phyloP scores from a whole-genome alignment of 2,113 vertebrate genomes.

The Ptilonorhynchus violaceus region DNA sequence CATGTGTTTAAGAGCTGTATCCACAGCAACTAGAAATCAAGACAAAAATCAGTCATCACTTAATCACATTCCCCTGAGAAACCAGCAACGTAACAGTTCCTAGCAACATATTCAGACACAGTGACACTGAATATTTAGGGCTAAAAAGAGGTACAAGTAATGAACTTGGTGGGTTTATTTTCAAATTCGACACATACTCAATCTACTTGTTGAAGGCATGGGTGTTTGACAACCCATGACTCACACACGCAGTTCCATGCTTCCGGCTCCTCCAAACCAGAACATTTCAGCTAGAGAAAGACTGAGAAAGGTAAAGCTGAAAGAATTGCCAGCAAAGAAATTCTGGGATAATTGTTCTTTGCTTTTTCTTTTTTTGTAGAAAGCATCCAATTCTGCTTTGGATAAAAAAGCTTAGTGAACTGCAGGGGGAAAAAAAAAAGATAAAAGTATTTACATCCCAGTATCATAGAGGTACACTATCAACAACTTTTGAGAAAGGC shows the following conservation, averaged over 20 bases:
- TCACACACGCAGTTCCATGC: not conserved
- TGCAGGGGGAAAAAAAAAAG: not conserved
- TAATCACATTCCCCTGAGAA: not conserved
- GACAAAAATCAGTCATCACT: conserved; percentile 5
- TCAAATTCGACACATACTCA: not conserved
- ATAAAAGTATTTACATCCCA: not conserved
- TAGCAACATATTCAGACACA: not conserved
- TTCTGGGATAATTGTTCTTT: not conserved
- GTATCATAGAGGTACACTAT: not conserved
- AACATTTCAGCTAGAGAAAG: not conserved
- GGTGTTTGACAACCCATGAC: not conserved
- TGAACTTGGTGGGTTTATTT: not conserved
- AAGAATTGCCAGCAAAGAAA: not conserved
- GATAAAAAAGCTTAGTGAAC: not conserved
- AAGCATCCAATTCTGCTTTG: not conserved
- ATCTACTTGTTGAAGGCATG: not conserved
- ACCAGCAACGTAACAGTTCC: not conserved
- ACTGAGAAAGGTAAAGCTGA: not conserved
- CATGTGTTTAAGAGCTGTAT: not conserved
- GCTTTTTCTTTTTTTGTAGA: not conserved
- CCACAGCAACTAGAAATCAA: conserved; percentile 26
- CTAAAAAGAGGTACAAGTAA: not conserved
- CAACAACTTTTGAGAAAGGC: not conserved
- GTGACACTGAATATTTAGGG: not conserved
- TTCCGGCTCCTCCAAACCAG: not conserved